Percentiles rank a stretch among this genome's conserved stretches.
Evolutionary conservation across 2,888 invertebrate species (phyloP).

Genomic region (Scaptomyza parva): DNA sequence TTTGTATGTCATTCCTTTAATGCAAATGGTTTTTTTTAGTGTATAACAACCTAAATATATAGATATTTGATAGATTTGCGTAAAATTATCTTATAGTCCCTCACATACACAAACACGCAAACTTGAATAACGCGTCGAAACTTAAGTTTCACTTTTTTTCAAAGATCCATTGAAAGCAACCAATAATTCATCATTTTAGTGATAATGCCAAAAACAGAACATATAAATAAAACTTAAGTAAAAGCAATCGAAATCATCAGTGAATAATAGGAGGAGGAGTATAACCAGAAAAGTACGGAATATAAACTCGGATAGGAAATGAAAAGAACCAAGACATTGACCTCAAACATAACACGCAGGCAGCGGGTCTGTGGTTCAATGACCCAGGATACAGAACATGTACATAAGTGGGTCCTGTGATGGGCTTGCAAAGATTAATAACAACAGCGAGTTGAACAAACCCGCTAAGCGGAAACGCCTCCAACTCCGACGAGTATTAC

Average conservation of each 20-base stretch:
- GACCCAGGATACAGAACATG: constrained; percentile 44
- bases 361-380: constrained; percentile 37
- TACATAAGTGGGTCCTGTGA: constrained; percentile 13
- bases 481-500: constrained; percentile 43
- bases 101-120: neutral
- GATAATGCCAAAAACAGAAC: constrained; percentile 18
- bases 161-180: constrained; percentile 37
- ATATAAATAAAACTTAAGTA: constrained; percentile 1
- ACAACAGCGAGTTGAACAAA: constrained; percentile 67
- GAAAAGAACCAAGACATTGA: constrained; percentile 59
- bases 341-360: constrained; percentile 55
- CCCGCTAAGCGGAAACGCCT: constrained; percentile 42
- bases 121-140: neutral
- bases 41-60: too few species aligned
- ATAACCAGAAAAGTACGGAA: neutral
- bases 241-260: constrained; percentile 48
- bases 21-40: too few species aligned
- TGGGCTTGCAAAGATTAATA: constrained; percentile 60
- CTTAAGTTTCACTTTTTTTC: neutral
- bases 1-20: too few species aligned
- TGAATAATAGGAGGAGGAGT: constrained; percentile 26
- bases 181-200: constrained; percentile 70
- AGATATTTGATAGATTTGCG: too few species aligned
- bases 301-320: constrained; percentile 35
- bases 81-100: too few species aligned